Evolutionary conservation across 2,888 invertebrate genomes (phyloP).

Genomic region (Tiliacea aurago): DNA sequence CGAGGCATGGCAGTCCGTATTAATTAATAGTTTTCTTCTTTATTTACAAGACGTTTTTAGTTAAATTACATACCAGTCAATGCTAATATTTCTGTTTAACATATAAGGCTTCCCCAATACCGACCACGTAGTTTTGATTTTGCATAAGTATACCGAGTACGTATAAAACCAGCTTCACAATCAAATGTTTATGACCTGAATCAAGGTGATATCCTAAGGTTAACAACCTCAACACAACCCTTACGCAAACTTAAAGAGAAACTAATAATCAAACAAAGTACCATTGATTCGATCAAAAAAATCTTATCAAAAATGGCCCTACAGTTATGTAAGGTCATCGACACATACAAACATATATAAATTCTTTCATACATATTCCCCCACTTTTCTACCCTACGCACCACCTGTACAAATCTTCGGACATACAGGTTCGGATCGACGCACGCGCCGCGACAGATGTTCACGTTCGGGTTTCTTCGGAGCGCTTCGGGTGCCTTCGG

Average conservation of each 20-base stretch:
- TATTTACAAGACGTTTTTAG: background rate
- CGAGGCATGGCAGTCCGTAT: no score
- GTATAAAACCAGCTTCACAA: constrained; percentile 3
- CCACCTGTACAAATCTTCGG: constrained; percentile 72
- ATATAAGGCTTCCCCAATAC: background rate
- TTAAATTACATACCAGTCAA: background rate
- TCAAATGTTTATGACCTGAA: constrained; percentile 14
- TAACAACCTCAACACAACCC: constrained; percentile 36
- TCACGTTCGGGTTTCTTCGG: constrained; percentile 67
- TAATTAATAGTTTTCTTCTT: background rate
- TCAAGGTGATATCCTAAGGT: constrained; percentile 48
- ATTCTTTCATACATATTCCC: constrained; percentile 60
- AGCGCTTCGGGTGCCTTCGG: constrained; percentile 57
- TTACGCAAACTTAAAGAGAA: background rate
- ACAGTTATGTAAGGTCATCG: constrained; percentile 60
- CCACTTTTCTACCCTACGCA: constrained; percentile 59
- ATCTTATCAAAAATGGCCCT: constrained; percentile 55
- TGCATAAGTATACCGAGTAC: constrained; percentile 13
- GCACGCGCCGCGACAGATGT: constrained; percentile 77
- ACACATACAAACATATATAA: constrained; percentile 59
- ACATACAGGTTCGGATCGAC: constrained; percentile 66
- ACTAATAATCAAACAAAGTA: constrained; percentile 26
- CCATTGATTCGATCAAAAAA: constrained; percentile 17
- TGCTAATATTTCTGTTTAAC: background rate
- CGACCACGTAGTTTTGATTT: constrained; percentile 20